Percentiles rank a stretch among this genome's conserved stretches.
These are phyloP conservation scores for Erpornis zantholeuca DNA, from an alignment of 2,113 vertebrate genomes.

Conservation along the genomic window DNA sequence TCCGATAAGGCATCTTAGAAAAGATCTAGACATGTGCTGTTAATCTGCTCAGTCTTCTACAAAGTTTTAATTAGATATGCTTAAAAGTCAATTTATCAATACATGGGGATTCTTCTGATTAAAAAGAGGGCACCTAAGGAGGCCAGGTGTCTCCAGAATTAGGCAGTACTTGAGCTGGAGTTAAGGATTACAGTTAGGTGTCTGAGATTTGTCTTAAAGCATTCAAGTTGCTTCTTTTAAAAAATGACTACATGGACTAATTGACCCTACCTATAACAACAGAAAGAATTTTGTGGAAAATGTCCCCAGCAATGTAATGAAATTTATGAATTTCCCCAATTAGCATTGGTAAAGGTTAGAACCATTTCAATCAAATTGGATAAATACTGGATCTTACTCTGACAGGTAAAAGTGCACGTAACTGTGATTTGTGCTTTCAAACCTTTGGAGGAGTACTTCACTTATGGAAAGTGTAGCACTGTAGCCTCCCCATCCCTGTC, in stretches of 20 bases:
- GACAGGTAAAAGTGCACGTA: fast-evolving
- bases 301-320: neutral
- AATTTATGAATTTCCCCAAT: neutral
- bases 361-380: neutral
- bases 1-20: neutral
- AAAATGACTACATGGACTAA: neutral
- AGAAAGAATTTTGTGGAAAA: neutral
- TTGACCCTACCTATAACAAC: neutral
- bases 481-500: neutral
- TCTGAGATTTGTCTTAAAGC: neutral
- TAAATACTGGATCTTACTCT: neutral
- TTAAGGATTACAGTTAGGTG: neutral
- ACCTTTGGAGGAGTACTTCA: neutral
- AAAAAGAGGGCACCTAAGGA: neutral
- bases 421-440: neutral
- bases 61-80: neutral
- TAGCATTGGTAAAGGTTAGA: neutral
- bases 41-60: neutral
- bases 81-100: neutral
- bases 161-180: neutral
- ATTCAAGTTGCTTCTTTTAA: neutral
- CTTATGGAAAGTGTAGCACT: neutral
- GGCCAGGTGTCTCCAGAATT: neutral
- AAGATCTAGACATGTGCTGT: neutral
- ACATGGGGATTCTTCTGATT: neutral